Base-by-base conservation (phyloP, 1,140 invertebrate genomes). In the Drosophila saltans region DNA sequence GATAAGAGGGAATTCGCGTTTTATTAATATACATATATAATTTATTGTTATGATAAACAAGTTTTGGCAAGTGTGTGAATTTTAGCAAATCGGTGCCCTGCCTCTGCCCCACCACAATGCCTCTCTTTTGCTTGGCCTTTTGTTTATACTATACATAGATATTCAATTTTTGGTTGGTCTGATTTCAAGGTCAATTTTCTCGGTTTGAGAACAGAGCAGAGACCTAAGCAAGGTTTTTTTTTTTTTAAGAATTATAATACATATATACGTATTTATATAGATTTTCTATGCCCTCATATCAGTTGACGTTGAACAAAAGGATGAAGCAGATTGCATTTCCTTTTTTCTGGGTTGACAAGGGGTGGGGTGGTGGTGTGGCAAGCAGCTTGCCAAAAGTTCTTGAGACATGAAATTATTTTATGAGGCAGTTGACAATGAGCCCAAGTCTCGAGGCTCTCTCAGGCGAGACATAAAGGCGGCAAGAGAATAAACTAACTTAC, bases 401-500 rank as follows among this genome's bases (percentile, higher is more conserved):
- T 40, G 74, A 66, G 75, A 77, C 66, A 48, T 52, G 40, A 48
- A 48, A 24, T 48, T 48, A 52, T 52, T 26, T 26, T 52, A 52
- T 52, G 45, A 52, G 45, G 21, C 45, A 26, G 59, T 74, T 80
- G 81, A 81, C 81, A 85, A 85, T 85, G 75, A 72, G 65, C 45
- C 6, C 3, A 7, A 3, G 33, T 2, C 33, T 36, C 33, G 67
- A 85, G 74, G 78, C 78, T 81, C 71, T 81, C 71, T 85, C 81
- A 78, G 82, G 78, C 81, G 81, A 84, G 81, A 84, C 81, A 69
- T 48, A 55, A 24, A 36, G 81, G 81, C 81, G 81, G 66, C 81
- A 67, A 16, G 16, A 16, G 45, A 48, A 48, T 48, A 24, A 48
- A 48, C 45, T 48, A 48, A 48, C 45, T 48, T 48, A 24, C 6